phyloP scores from a whole-genome alignment of 2,113 vertebrate species.

The Peucedramus taeniatus region DNA sequence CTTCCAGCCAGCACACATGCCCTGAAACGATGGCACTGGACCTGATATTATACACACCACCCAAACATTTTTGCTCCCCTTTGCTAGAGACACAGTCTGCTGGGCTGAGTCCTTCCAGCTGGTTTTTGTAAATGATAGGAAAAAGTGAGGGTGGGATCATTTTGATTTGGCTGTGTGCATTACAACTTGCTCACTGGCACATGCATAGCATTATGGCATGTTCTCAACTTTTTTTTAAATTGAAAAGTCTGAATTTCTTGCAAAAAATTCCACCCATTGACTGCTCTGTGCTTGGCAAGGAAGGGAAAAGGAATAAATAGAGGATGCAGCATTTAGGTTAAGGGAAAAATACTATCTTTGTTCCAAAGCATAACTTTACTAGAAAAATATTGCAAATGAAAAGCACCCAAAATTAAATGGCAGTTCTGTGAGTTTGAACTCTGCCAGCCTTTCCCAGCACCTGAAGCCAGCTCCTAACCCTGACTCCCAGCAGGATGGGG shows the following conservation, averaged over 20 bases:
- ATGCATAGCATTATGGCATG: not conserved
- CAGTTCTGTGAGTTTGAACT: not conserved
- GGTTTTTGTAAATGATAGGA: not conserved
- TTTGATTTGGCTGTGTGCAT: not conserved
- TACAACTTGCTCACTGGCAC: not conserved
- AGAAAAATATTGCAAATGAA: not conserved
- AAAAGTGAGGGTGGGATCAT: not conserved
- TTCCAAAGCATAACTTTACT: not conserved
- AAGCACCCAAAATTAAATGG: not conserved
- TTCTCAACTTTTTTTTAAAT: constrained; percentile 21
- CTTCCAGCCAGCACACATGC: not conserved
- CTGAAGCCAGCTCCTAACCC: not conserved
- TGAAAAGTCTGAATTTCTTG: constrained; percentile 31
- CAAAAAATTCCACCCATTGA: constrained; percentile 45
- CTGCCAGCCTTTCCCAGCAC: not conserved
- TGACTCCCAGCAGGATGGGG: not conserved
- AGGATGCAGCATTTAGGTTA: not conserved
- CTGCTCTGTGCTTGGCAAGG: constrained; percentile 4
- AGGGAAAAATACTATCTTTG: not conserved
- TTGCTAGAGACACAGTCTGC: not conserved
- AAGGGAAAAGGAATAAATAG: constrained; percentile 14
- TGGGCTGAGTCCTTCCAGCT: not conserved
- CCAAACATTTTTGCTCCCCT: not conserved
- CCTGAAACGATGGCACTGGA: not conserved
- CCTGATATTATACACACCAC: not conserved